A percentile compares a stretch with the other conserved stretches of the same genome.
These are phyloP conservation scores for Diorhabda elongata DNA, from an alignment of 1,140 invertebrate genomes.

Conservation along the genomic window DNA sequence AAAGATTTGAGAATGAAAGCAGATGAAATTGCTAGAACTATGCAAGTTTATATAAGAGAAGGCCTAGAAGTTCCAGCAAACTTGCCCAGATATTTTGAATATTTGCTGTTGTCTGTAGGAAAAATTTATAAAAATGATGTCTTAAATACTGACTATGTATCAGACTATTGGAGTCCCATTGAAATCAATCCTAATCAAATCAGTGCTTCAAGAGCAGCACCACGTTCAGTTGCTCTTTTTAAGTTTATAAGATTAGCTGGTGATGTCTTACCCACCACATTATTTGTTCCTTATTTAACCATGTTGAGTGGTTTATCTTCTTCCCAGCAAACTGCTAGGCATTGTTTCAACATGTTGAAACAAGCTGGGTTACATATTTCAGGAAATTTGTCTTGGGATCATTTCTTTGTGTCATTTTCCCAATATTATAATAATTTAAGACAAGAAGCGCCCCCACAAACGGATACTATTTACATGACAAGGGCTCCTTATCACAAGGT, in stretches of 20 bases:
- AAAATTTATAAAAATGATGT: constrained; percentile 75
- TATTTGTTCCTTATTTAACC: constrained; percentile 83
- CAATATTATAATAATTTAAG: constrained; percentile 68
- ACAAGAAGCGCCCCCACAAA: constrained; percentile 60
- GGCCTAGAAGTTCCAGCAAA: constrained; percentile 74
- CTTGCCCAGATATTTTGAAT: constrained; percentile 77
- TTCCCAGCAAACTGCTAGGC: constrained; percentile 65
- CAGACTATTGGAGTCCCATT: constrained; percentile 80
- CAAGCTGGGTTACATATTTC: constrained; percentile 61
- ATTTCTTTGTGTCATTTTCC: constrained; percentile 81
- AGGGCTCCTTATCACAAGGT: constrained; percentile 52
- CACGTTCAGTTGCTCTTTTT: constrained; percentile 73
- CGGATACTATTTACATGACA: constrained; percentile 63
- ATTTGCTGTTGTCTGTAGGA: constrained; percentile 72
- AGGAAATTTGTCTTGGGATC: constrained; percentile 74
- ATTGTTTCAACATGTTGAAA: constrained; percentile 84
- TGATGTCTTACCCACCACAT: constrained; percentile 76
- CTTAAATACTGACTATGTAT: constrained; percentile 62
- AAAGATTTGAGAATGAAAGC: constrained; percentile 78
- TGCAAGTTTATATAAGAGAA: constrained; percentile 75
- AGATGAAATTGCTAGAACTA: constrained; percentile 82
- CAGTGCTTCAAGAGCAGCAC: constrained; percentile 44
- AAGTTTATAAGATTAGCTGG: constrained; percentile 86
- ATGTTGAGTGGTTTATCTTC: constrained; percentile 81
- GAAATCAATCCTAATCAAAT: constrained; percentile 51